Percentiles rank a stretch among this genome's conserved stretches.
Conservation (phyloP, 2,888 invertebrate genomes). For the Brachyptera risi region DNA sequence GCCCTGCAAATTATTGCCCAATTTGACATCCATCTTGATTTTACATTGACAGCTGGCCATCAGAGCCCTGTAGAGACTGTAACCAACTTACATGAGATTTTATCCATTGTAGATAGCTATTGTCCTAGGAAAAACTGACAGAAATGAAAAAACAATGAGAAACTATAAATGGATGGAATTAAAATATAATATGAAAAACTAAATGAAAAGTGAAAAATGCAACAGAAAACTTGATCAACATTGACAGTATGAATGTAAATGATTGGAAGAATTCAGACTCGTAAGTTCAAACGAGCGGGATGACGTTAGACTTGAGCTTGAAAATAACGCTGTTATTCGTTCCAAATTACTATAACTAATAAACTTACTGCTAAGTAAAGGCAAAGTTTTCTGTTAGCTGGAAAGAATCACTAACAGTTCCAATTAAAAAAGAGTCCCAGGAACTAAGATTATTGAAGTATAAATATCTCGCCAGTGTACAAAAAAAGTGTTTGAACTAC, state of each 20-base stretch:
- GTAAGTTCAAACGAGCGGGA: neutral
- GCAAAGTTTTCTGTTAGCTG: neutral
- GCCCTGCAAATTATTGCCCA: too few relatives aligned
- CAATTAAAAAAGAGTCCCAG: neutral
- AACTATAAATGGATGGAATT: too few relatives aligned
- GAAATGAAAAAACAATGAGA: too few relatives aligned
- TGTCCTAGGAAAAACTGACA: too few relatives aligned
- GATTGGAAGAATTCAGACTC: neutral
- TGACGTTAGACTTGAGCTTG: neutral
- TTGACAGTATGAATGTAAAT: neutral
- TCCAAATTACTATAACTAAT: neutral
- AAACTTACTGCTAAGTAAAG: neutral
- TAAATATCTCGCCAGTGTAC: conserved; percentile 30
- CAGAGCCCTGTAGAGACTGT: too few relatives aligned
- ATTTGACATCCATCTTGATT: too few relatives aligned
- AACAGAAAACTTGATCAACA: neutral
- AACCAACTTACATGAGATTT: too few relatives aligned
- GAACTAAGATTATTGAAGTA: conserved; percentile 7
- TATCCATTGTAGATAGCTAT: too few relatives aligned
- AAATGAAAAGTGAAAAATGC: too few relatives aligned
- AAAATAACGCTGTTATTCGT: neutral
- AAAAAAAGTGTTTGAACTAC: conserved; percentile 33
- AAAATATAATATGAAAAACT: too few relatives aligned
- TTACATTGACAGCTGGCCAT: too few relatives aligned
- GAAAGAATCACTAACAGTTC: neutral